A percentile compares a stretch with the other conserved stretches of the same genome.
Evolutionary conservation across 2,797 vertebrate species (phyloP).

Genomic region (Uromys caudimaculatus): DNA sequence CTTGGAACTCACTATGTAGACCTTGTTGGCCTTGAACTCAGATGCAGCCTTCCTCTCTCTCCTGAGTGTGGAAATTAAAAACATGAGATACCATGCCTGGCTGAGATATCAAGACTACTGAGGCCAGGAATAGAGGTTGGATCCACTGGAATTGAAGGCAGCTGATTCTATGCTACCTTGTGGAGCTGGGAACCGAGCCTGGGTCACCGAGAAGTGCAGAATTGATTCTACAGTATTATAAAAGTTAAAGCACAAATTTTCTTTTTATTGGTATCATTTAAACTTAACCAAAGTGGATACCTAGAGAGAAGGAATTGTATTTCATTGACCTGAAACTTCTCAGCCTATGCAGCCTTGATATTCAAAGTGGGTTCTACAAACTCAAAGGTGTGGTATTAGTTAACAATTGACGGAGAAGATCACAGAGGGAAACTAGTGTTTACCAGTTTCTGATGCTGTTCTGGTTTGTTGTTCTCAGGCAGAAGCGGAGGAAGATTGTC

Average conservation of each 20-base stretch:
- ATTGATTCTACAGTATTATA: background rate
- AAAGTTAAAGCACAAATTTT: background rate
- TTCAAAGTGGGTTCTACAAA: background rate
- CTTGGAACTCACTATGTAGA: background rate
- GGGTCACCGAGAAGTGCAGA: background rate
- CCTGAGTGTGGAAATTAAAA: background rate
- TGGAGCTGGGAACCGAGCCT: background rate
- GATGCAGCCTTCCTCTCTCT: background rate
- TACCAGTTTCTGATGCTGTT: background rate
- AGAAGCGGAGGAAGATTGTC: conserved; percentile 93
- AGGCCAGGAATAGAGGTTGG: background rate
- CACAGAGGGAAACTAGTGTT: background rate
- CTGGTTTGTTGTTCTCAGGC: conserved; percentile 87
- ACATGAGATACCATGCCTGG: background rate
- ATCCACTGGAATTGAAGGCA: background rate
- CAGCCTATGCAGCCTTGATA: background rate
- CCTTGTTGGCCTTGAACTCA: background rate
- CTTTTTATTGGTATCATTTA: conserved; percentile 8
- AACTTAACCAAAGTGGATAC: background rate
- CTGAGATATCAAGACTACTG: background rate
- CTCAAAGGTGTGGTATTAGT: background rate
- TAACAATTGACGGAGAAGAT: background rate
- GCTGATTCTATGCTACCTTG: background rate
- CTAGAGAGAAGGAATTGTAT: conserved; percentile 14
- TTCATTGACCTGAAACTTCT: background rate